Evolutionary conservation across 1,140 invertebrate genomes (phyloP).

Genomic region (Batillaria attramentaria): DNA sequence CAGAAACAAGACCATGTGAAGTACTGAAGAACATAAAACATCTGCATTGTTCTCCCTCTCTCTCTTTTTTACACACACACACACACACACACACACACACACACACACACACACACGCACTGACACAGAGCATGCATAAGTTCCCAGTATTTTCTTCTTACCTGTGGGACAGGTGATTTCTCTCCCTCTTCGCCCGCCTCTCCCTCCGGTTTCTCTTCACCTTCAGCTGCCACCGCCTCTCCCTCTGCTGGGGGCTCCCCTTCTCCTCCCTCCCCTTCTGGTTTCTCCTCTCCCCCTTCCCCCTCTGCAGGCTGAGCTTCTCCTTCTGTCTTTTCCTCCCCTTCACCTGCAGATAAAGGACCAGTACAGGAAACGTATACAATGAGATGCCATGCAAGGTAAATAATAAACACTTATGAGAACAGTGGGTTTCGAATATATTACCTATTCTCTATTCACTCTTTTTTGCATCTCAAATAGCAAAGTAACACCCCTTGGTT

Average conservation of each 20-base stretch:
- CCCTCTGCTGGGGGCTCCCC: not conserved
- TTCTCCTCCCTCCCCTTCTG: constrained; percentile 25
- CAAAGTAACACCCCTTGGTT: too few species aligned
- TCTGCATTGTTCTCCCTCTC: too few species aligned
- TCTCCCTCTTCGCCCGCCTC: constrained; percentile 33
- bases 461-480: too few species aligned
- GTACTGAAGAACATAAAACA: too few species aligned
- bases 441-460: too few species aligned
- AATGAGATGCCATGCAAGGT: too few species aligned
- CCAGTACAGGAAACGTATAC: too few species aligned
- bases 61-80: too few species aligned
- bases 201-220: constrained; percentile 2
- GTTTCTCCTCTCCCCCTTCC: constrained; percentile 29
- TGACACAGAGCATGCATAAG: not conserved
- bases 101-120: not conserved
- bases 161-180: constrained; percentile 57
- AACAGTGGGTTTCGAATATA: too few species aligned
- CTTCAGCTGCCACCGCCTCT: constrained; percentile 10
- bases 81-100: constrained; percentile 3
- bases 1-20: too few species aligned
- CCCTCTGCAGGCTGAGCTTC: constrained; percentile 30
- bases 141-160: constrained; percentile 26
- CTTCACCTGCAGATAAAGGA: constrained; percentile 31
- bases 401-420: too few species aligned
- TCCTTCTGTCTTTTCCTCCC: constrained; percentile 13